These are phyloP conservation scores for Periphyllus acericola DNA, from an alignment of 2,888 invertebrate genomes.

Conservation along the genomic window DNA sequence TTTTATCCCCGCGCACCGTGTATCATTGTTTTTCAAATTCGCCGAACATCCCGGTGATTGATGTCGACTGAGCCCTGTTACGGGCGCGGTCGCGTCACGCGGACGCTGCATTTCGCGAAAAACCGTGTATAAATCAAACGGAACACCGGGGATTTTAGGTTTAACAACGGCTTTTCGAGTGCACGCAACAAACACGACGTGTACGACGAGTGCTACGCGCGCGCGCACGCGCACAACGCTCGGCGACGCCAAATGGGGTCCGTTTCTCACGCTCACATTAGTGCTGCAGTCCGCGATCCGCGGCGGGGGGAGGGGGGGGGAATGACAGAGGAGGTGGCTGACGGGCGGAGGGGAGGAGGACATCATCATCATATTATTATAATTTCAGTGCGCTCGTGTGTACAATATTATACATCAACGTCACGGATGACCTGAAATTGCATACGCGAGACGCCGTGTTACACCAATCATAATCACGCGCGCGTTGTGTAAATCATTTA, in stretches of 20 bases:
- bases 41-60: background rate
- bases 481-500: background rate
- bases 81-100: background rate
- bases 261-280: slow-evolving; percentile 19
- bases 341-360: no score
- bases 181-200: no score
- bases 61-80: background rate
- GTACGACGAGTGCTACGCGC: no score
- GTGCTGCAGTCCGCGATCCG: background rate
- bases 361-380: background rate
- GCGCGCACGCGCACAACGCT: background rate
- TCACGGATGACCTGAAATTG: background rate
- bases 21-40: no score
- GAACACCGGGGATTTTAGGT: slow-evolving; percentile 10
- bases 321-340: no score
- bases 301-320: background rate
- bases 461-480: background rate
- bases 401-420: background rate
- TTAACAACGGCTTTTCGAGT: slow-evolving; percentile 19
- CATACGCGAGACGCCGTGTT: slow-evolving; percentile 30
- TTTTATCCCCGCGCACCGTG: background rate
- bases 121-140: slow-evolving; percentile 22
- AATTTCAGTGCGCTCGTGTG: background rate
- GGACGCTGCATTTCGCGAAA: background rate
- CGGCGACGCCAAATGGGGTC: background rate